A percentile compares a stretch with the other conserved stretches of the same genome.
These are phyloP conservation scores for Pseudoips prasinana DNA, from an alignment of 2,888 invertebrate species.

Conservation along the genomic window DNA sequence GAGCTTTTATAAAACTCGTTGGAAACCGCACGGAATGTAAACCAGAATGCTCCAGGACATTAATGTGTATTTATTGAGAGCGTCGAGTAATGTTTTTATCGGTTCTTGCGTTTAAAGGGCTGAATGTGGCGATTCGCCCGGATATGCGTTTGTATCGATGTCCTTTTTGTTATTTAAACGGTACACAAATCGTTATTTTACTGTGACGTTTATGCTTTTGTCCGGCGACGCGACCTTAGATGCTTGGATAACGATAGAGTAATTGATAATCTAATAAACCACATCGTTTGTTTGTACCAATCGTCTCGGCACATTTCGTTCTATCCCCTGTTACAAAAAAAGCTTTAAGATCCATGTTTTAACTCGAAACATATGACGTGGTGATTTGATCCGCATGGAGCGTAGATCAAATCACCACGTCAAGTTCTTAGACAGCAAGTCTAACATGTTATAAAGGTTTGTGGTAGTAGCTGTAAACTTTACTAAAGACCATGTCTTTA, in stretches of 20 bases:
- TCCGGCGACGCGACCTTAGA: conserved; percentile 16
- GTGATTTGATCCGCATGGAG: no score
- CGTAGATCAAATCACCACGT: no score
- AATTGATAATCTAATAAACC: conserved; percentile 17
- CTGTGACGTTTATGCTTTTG: conserved; percentile 29
- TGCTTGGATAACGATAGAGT: conserved; percentile 9
- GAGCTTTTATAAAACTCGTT: conserved; percentile 79
- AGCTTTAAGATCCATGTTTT: no score
- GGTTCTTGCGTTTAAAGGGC: conserved; percentile 55
- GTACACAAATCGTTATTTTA: conserved; percentile 33
- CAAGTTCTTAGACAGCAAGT: no score
- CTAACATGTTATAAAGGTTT: no score
- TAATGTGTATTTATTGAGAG: conserved; percentile 81
- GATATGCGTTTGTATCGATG: conserved; percentile 48
- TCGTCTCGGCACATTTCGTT: no score
- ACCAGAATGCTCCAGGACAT: conserved; percentile 77
- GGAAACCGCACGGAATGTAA: conserved; percentile 79
- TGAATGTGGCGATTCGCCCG: conserved; percentile 58
- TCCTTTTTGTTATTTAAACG: conserved; percentile 40
- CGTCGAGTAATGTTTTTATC: conserved; percentile 80
- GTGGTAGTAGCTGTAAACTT: no score
- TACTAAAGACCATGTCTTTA: no score
- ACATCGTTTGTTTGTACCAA: no score
- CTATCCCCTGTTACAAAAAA: no score
- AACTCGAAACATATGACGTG: no score